Evolutionary conservation across 2,888 invertebrate species (phyloP).

Genomic region (Calameuta pallipes): DNA sequence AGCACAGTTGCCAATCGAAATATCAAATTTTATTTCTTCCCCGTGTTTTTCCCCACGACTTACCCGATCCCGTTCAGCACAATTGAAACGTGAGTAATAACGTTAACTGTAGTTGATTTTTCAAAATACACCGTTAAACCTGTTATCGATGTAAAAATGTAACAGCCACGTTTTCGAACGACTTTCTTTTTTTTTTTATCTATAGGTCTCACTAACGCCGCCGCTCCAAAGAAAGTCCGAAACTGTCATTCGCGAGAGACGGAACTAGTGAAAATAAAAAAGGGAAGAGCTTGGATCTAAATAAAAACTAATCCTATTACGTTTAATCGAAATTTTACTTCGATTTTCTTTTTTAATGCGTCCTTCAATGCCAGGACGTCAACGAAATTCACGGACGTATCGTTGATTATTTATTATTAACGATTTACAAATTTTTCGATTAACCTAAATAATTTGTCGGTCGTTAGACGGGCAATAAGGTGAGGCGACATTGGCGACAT

Average conservation of each 20-base stretch:
- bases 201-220: not conserved
- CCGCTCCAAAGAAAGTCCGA: not conserved
- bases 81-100: constrained; percentile 51
- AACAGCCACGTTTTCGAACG: not conserved
- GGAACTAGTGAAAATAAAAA: not conserved
- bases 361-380: not conserved
- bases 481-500: not conserved
- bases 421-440: not conserved
- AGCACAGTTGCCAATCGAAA: constrained; percentile 22
- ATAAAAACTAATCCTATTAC: not conserved
- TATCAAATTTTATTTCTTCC: constrained; percentile 17
- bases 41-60: constrained; percentile 38
- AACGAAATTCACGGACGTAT: not conserved
- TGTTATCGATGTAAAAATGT: not conserved
- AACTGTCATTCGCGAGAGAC: not conserved
- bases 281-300: not conserved
- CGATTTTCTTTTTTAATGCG: not conserved
- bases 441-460: not conserved
- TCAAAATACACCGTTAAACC: not conserved
- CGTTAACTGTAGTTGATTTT: not conserved
- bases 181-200: not conserved
- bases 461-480: not conserved
- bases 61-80: constrained; percentile 55
- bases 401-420: not conserved
- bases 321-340: not conserved